A percentile compares a stretch with the other conserved stretches of the same genome.
phyloP scores from a whole-genome alignment of 2,888 invertebrate species.

The Gasteruption jaculator region DNA sequence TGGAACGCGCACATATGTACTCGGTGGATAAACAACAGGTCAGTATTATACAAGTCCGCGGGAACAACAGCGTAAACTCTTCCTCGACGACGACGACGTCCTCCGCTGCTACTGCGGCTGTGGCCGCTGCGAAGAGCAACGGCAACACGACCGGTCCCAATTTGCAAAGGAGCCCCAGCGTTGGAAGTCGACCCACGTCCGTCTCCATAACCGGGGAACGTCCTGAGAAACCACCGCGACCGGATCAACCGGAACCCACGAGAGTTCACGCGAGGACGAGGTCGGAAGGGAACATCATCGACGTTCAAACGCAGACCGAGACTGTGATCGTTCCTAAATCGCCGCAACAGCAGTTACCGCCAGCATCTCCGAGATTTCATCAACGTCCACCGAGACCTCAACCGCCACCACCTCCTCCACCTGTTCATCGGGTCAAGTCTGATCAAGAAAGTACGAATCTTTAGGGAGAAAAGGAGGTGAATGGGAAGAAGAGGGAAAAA shows the following conservation, averaged over 20 bases:
- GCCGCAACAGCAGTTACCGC: constrained; percentile 34
- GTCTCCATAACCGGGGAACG: constrained; percentile 43
- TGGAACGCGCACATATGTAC: constrained; percentile 69
- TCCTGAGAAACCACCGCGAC: constrained; percentile 37
- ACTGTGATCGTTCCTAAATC: constrained; percentile 40
- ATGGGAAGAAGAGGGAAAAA: too few species aligned
- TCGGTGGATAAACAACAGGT: constrained; percentile 73
- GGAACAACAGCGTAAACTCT: constrained; percentile 36
- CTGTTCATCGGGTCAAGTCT: constrained; percentile 36
- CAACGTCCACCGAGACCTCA: constrained; percentile 47
- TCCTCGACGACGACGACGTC: not conserved
- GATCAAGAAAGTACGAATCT: constrained; percentile 49
- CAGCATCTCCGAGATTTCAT: constrained; percentile 44
- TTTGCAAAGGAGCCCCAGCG: constrained; percentile 50
- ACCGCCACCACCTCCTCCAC: constrained; percentile 48
- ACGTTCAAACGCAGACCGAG: constrained; percentile 50
- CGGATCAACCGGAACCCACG: constrained; percentile 38
- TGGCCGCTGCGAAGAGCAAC: constrained; percentile 35
- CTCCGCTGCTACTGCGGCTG: too few species aligned
- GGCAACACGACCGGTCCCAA: constrained; percentile 45
- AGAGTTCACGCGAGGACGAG: constrained; percentile 51
- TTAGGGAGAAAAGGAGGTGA: constrained; percentile 23
- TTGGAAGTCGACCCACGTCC: constrained; percentile 46
- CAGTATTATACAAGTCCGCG: constrained; percentile 62
- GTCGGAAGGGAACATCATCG: constrained; percentile 62